Percentiles rank a stretch among this genome's conserved stretches.
Conservation (phyloP, 2,113 vertebrate genomes). For the Anseranas semipalmata region DNA sequence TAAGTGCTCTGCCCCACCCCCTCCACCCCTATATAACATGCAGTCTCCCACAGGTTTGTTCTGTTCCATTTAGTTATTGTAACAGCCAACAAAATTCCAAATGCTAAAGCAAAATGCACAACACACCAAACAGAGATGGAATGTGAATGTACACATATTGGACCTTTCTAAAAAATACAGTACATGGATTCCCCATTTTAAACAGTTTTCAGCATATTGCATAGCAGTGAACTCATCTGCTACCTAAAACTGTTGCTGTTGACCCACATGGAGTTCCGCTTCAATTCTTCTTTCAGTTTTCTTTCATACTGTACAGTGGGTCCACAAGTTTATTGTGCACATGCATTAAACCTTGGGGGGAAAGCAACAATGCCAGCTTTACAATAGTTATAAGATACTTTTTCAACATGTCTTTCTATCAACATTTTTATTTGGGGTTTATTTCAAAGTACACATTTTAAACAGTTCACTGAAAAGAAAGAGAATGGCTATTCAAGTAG, state of each 20-base stretch:
- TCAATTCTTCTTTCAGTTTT: slow-evolving; percentile 76
- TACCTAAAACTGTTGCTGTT: slow-evolving; percentile 66
- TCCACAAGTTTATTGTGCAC: slow-evolving; percentile 89
- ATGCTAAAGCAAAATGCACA: slow-evolving; percentile 8
- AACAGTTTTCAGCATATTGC: slow-evolving; percentile 70
- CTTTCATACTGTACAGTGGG: slow-evolving; percentile 86
- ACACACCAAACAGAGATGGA: slow-evolving; percentile 66
- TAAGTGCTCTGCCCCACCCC: background rate
- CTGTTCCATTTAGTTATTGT: background rate
- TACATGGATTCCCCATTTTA: slow-evolving; percentile 67
- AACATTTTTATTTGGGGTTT: slow-evolving; percentile 22
- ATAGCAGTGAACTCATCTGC: slow-evolving; percentile 72
- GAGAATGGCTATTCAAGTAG: background rate
- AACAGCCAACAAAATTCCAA: background rate
- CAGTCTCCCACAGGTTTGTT: background rate
- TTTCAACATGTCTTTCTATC: background rate
- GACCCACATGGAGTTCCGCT: slow-evolving; percentile 69
- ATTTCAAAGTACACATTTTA: background rate
- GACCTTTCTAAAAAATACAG: slow-evolving; percentile 67
- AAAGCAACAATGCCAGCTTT: slow-evolving; percentile 73
- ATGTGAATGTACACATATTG: slow-evolving; percentile 69
- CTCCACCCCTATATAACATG: background rate
- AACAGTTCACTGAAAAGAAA: background rate
- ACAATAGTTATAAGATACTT: slow-evolving; percentile 46
- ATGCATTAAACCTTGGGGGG: slow-evolving; percentile 84